Conservation (phyloP, 2,888 invertebrate species). For the Gastrophysa polygoni region DNA sequence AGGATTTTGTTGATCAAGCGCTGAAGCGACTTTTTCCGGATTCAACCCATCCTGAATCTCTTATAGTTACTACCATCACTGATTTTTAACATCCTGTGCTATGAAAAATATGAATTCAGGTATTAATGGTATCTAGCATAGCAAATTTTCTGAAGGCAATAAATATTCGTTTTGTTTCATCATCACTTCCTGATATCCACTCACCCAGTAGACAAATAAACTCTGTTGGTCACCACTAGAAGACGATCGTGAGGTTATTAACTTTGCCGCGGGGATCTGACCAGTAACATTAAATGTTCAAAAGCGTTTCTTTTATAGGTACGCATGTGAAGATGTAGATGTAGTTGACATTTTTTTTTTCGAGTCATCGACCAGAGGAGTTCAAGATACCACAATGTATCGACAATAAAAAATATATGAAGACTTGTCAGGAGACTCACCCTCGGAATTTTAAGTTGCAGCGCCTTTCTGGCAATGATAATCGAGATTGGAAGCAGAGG, state of each 20-base stretch:
- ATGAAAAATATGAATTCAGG: too few relatives aligned
- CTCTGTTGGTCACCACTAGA: not conserved
- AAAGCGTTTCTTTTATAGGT: constrained; percentile 30
- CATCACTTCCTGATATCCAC: not conserved
- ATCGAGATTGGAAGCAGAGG: not conserved
- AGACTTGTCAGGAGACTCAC: constrained; percentile 10
- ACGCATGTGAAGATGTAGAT: constrained; percentile 13
- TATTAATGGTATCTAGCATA: too few relatives aligned
- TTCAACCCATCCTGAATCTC: too few relatives aligned
- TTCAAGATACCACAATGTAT: constrained; percentile 20
- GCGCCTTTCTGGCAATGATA: constrained; percentile 5
- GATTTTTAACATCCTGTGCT: too few relatives aligned
- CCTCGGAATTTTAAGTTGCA: constrained; percentile 18
- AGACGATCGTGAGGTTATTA: constrained; percentile 23
- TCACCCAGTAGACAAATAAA: constrained; percentile 6
- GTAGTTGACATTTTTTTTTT: constrained; percentile 30
- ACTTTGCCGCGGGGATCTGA: constrained; percentile 25
- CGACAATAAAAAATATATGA: constrained; percentile 26
- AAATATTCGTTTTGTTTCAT: too few relatives aligned
- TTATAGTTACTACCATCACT: too few relatives aligned
- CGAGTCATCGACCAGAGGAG: constrained; percentile 41
- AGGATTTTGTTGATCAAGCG: too few relatives aligned
- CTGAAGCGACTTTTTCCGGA: too few relatives aligned
- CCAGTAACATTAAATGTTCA: constrained; percentile 26
- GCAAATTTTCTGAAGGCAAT: too few relatives aligned